Percentiles rank a stretch among this genome's conserved stretches.
These are phyloP conservation scores for Nyctalus aviator DNA, from an alignment of 2,797 vertebrate species.

Conservation along the genomic window DNA sequence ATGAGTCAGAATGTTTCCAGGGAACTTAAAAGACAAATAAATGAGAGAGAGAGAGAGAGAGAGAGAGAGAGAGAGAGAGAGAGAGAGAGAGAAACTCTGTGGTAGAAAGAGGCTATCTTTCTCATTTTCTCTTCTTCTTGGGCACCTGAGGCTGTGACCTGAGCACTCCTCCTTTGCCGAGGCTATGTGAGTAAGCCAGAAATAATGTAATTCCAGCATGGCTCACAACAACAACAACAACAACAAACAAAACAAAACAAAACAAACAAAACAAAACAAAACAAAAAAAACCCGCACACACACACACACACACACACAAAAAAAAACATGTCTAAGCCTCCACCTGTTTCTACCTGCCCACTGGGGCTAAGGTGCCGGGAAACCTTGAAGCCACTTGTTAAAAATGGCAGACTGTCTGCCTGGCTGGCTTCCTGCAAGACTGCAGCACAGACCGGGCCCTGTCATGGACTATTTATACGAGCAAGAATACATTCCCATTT, in stretches of 20 bases:
- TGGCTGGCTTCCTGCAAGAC: neutral
- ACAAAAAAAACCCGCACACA: no score
- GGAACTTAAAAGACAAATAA: neutral
- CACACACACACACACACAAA: no score
- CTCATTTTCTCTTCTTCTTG: neutral
- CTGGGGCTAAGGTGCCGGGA: neutral
- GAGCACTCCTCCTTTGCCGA: neutral
- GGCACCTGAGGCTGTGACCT: accelerated
- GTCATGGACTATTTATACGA: neutral
- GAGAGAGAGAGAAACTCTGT: neutral
- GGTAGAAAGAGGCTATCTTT: neutral
- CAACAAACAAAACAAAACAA: no score
- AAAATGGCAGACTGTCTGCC: neutral
- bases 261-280: no score
- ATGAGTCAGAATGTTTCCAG: neutral
- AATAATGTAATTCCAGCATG: neutral
- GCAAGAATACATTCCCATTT: neutral
- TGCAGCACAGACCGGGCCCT: neutral
- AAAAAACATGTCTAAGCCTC: neutral
- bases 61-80: neutral
- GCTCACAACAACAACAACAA: neutral
- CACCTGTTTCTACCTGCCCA: neutral
- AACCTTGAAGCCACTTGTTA: neutral
- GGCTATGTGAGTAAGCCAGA: neutral
- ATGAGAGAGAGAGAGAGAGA: neutral